Evolutionary conservation across 2,888 invertebrate genomes (phyloP), one percentile per base, ranked within the genome.

Genomic region (Sclerodermus sp.): DNA sequence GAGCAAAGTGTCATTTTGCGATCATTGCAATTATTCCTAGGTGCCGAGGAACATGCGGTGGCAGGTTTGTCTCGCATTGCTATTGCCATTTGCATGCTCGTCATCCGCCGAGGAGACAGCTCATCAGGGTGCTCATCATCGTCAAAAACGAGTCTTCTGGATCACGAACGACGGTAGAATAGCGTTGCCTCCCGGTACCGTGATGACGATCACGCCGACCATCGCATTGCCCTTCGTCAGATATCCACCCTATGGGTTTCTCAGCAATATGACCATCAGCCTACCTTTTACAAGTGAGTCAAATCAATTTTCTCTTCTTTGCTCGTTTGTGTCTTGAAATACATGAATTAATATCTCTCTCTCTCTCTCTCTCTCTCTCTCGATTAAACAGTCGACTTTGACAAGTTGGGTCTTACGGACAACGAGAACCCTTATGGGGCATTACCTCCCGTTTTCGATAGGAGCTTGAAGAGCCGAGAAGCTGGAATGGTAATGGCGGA

Each of bases 341-440:
- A n/a, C n/a, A n/a, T n/a, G n/a, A n/a, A n/a, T n/a, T n/a, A n/a
- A n/a, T n/a, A 41, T 31, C 45, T n/a, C 13, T 34, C 16, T n/a
- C 16, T 13, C 8, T 12, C 9, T 45, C 13, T n/a, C 18, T 6
- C 32, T 15, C 12, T 18, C 10, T 4, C 6, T 47, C 1, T 15
- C 10, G 13, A 40, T 15, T 5, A 32, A 79, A 32, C 81, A 92
- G 92, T 92, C 76, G 90, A 91, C 71, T 91, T 92, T 73, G 90
- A 91, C 77, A 89, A 90, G 75, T 79, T 92, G 58, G 92, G 92
- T 12, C 76, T 92, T 63, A 92, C 92, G n/a, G 92, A 92, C 73
- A 91, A 92, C 73, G 90, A 91, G 73, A 92, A 92, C 79, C 92
- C 92, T 0, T 87, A 90, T 68, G 92, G 92, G 13, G 87, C 87